These are phyloP conservation scores for Invenusta paracnida DNA, from an alignment of 2,888 invertebrate genomes.

Conservation along the genomic window DNA sequence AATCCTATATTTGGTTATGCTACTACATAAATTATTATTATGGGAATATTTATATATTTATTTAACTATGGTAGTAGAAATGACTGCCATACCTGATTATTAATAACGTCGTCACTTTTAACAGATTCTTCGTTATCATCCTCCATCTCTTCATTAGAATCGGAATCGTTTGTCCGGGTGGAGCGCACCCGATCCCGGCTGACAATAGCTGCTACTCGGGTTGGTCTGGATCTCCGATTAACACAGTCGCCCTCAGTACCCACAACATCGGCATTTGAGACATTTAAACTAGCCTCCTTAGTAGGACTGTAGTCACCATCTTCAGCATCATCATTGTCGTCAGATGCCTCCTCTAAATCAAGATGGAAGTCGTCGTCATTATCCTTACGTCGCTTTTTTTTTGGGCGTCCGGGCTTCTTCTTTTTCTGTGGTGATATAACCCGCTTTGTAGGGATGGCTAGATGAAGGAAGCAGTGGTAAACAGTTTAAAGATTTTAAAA, in stretches of 20 bases:
- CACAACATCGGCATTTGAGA: neutral
- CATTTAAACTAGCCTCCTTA: neutral
- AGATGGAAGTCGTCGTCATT: neutral
- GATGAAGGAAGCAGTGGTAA: too few relatives aligned
- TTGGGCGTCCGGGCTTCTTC: too few relatives aligned
- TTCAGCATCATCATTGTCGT: neutral
- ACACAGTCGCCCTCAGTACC: too few relatives aligned
- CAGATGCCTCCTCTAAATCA: too few relatives aligned
- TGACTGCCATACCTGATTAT: constrained; percentile 1
- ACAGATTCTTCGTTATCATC: neutral
- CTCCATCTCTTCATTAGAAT: neutral
- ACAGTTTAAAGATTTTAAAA: too few relatives aligned
- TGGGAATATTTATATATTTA: too few relatives aligned
- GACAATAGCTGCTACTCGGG: neutral
- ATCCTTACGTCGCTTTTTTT: neutral
- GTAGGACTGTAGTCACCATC: neutral
- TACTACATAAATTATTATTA: too few relatives aligned
- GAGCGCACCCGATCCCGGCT: neutral
- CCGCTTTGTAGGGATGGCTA: too few relatives aligned
- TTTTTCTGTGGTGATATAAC: too few relatives aligned
- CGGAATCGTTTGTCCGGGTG: neutral
- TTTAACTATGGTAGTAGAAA: too few relatives aligned
- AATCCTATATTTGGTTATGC: too few relatives aligned
- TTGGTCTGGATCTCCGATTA: neutral
- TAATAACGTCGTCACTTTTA: neutral